A percentile compares a stretch with the other conserved stretches of the same genome.
Evolutionary conservation across 2,113 vertebrate species (phyloP).

Genomic region (Cochlearius cochlearius): DNA sequence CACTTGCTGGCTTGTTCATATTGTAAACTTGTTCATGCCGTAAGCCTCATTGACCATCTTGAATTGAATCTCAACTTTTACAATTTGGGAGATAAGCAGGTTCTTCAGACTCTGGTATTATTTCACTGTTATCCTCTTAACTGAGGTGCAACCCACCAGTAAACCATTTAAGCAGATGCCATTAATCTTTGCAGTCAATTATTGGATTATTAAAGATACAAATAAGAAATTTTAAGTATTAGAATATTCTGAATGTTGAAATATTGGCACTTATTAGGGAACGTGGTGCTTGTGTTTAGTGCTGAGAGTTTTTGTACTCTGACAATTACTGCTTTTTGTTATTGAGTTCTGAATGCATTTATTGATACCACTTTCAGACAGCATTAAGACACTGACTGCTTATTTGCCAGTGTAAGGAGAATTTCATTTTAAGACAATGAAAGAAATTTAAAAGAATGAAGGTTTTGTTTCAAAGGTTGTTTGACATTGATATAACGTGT

Average conservation of each 20-base stretch:
- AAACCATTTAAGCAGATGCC: slow-evolving; percentile 24
- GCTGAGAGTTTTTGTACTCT: neutral
- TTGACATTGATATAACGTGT: neutral
- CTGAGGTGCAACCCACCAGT: neutral
- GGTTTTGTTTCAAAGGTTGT: neutral
- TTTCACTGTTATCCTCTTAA: neutral
- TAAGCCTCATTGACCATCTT: neutral
- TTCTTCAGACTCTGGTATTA: neutral
- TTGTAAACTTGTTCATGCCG: neutral
- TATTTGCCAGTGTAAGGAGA: neutral
- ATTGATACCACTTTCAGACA: neutral
- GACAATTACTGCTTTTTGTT: neutral
- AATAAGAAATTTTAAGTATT: slow-evolving; percentile 75
- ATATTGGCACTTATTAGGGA: neutral
- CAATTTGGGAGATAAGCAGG: neutral
- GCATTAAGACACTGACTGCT: neutral
- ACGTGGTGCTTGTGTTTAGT: neutral
- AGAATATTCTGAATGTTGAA: slow-evolving; percentile 52
- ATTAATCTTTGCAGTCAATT: slow-evolving; percentile 69
- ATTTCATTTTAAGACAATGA: neutral
- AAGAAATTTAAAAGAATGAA: neutral
- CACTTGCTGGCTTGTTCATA: neutral
- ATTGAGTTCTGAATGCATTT: neutral
- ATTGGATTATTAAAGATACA: slow-evolving; percentile 73
- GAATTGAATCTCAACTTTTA: neutral